Evolutionary conservation across 2,113 vertebrate species (phyloP).

Genomic region (Burhinus bistriatus): DNA sequence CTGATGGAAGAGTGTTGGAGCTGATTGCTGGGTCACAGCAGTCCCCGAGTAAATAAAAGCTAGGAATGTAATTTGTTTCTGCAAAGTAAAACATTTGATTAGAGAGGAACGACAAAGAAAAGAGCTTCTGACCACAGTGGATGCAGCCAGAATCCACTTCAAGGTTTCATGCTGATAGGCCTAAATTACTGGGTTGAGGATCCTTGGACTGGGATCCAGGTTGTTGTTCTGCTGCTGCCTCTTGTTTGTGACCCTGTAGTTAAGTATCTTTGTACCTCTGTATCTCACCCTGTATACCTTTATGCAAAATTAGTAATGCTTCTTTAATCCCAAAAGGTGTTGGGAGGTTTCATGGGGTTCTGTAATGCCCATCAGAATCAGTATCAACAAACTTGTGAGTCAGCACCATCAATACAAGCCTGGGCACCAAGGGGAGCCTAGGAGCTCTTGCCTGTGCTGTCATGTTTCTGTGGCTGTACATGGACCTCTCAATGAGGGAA

Average conservation of each 20-base stretch:
- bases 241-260: neutral
- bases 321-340: neutral
- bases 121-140: neutral
- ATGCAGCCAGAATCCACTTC: neutral
- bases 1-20: neutral
- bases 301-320: neutral
- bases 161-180: neutral
- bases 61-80: conserved; percentile 24
- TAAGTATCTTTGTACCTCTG: neutral
- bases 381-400: neutral
- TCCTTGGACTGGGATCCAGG: neutral
- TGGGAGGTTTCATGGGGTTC: neutral
- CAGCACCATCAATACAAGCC: neutral
- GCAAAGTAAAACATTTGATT: conserved; percentile 24
- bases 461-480: neutral
- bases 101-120: conserved; percentile 13
- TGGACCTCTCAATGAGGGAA: neutral
- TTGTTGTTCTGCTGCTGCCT: neutral
- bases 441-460: neutral
- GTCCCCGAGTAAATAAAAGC: neutral
- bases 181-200: neutral
- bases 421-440: neutral
- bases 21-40: conserved; percentile 9
- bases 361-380: neutral
- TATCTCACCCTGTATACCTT: neutral